Evolutionary conservation across 1,140 invertebrate species (phyloP), one percentile per base, ranked within the genome.

Genomic region (Coboldia fuscipes): DNA sequence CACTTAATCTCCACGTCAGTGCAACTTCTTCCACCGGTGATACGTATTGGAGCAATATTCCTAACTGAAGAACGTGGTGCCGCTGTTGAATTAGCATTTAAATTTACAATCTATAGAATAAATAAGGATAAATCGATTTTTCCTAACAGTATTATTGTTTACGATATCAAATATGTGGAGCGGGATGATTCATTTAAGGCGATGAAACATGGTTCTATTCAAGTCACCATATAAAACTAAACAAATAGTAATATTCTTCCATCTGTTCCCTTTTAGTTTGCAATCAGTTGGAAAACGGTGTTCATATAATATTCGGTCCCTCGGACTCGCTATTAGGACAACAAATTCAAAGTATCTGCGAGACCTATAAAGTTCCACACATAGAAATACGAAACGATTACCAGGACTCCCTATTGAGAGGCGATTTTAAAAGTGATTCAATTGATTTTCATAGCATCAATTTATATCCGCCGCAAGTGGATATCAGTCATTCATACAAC

Each of bases 41-140:
- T n/a, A n/a, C n/a, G n/a, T n/a, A n/a, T n/a, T n/a, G 84, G 83
- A 43, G 83, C 81, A n/a, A 81, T 90, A 38, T 88, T 89, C 55
- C 83, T 79, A 0, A 81, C 89, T 45, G 80, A 89, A 41, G 74
- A 85, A 42, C 74, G 78, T 41, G 79, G 82, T 40, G 80, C 75
- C 39, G 76, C 72, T 36, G 68, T 74, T 0, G 85, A 90, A 51
- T 57, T 86, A 36, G 81, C 86, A 3, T 92, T 92, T 57, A 89
- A 90, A 46, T 90, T 90, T 56, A 84, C 85, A 2, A 81, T 90
- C 2, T 88, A 88, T 56, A 70, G 77, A 33, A 82, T 92, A 35
- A 92, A 92, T 56, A 83, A 82, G 46, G 83, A 90, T 42, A 68
- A 72, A 34, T 66, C 61, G 34, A 56, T 92, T 10, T 56, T 92